phyloP scores from a whole-genome alignment of 2,888 invertebrate species.

The Nymphalis c-album region DNA sequence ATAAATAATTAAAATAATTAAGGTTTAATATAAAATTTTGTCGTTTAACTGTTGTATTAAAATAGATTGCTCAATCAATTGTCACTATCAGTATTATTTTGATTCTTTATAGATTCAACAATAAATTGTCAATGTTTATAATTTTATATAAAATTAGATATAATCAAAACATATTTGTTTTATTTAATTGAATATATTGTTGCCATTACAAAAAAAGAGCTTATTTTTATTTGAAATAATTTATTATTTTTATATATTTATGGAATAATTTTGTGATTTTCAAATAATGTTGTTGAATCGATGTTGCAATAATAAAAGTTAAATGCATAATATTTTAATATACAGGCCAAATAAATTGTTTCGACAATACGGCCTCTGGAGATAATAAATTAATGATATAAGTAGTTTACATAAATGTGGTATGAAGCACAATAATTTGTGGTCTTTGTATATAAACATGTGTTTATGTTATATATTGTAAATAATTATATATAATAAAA shows the following conservation, averaged over 20 bases:
- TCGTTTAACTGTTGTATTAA: slow-evolving; percentile 15
- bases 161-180: too few relatives aligned
- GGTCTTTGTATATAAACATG: slow-evolving; percentile 24
- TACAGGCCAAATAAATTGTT: slow-evolving; percentile 16
- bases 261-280: background rate
- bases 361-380: slow-evolving; percentile 21
- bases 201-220: too few relatives aligned
- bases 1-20: slow-evolving; percentile 17
- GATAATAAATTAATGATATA: slow-evolving; percentile 25
- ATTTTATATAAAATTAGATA: too few relatives aligned
- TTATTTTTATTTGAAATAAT: too few relatives aligned
- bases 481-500: slow-evolving; percentile 1
- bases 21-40: slow-evolving; percentile 13
- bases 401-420: slow-evolving; percentile 11
- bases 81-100: slow-evolving; percentile 33
- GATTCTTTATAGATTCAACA: slow-evolving; percentile 12
- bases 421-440: slow-evolving; percentile 7
- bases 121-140: background rate
- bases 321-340: background rate
- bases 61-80: slow-evolving; percentile 34
- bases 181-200: too few relatives aligned
- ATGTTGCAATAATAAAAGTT: slow-evolving; percentile 3
- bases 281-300: slow-evolving; percentile 1
- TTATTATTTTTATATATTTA: too few relatives aligned
- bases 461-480: slow-evolving; percentile 12